phyloP scores from a whole-genome alignment of 2,797 vertebrate genomes.

The Brotula barbata region DNA sequence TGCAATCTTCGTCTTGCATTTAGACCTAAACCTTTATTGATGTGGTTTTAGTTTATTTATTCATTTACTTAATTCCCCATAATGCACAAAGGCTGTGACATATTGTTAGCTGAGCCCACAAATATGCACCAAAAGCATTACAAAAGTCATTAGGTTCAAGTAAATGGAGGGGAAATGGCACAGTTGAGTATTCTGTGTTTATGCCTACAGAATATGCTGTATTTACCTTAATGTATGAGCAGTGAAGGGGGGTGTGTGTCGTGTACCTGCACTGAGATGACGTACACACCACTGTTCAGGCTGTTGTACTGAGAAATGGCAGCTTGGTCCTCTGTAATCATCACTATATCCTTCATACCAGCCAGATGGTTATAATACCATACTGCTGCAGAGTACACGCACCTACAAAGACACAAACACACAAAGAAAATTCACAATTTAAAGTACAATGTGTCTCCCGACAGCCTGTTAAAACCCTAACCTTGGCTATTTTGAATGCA shows the following conservation, averaged over 20 bases:
- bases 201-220: background rate
- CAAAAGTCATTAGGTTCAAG: background rate
- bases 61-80: background rate
- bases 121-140: background rate
- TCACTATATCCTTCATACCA: conserved; percentile 86
- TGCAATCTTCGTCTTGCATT: background rate
- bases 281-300: conserved; percentile 88
- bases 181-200: background rate
- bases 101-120: background rate
- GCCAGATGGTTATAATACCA: conserved; percentile 94
- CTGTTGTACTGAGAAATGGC: conserved; percentile 82
- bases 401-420: conserved; percentile 74
- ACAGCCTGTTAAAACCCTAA: conserved; percentile 28
- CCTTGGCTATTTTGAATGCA: background rate
- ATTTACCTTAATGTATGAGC: background rate
- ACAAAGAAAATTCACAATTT: background rate
- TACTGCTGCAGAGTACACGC: conserved; percentile 90
- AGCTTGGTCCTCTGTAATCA: conserved; percentile 91
- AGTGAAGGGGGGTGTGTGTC: background rate
- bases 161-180: background rate
- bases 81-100: background rate
- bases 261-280: conserved; percentile 90
- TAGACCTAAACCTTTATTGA: background rate
- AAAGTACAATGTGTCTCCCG: background rate
- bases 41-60: background rate